Conservation (phyloP, 1,140 invertebrate genomes). For the Thaumatotibia leucotreta region DNA sequence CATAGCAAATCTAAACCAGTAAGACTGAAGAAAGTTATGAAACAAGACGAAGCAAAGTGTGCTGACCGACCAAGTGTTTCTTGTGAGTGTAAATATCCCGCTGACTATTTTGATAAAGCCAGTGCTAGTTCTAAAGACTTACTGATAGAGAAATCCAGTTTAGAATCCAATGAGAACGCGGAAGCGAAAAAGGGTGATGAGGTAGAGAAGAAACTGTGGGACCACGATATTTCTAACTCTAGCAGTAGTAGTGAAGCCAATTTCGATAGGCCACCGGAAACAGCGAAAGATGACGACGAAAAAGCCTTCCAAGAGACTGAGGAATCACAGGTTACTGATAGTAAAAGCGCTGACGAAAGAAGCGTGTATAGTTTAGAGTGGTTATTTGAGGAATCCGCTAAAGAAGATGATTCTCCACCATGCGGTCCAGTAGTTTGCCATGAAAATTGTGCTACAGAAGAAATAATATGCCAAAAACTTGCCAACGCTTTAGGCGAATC, state of each 20-base stretch:
- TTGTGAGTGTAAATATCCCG: conserved; percentile 56
- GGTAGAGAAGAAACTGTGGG: conserved; percentile 65
- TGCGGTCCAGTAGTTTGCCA: conserved; percentile 16
- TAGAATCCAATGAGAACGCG: conserved; percentile 71
- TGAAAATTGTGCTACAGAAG: conserved; percentile 27
- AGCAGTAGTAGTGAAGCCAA: conserved; percentile 77
- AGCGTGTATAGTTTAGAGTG: conserved; percentile 72
- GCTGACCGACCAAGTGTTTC: conserved; percentile 32
- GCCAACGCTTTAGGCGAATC: conserved; percentile 59
- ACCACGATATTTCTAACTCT: conserved; percentile 77
- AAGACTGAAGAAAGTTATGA: conserved; percentile 67
- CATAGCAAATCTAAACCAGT: conserved; percentile 64
- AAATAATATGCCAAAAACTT: conserved; percentile 51
- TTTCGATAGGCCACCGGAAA: conserved; percentile 47
- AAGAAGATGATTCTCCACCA: conserved; percentile 16
- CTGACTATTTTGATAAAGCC: conserved; percentile 76
- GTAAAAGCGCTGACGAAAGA: conserved; percentile 66
- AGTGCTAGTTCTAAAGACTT: conserved; percentile 82
- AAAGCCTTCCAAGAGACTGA: conserved; percentile 52
- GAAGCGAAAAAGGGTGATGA: conserved; percentile 49
- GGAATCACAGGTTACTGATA: conserved; percentile 61
- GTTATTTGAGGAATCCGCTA: conserved; percentile 64
- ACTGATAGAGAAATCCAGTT: conserved; percentile 77
- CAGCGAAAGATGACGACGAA: conserved; percentile 40
- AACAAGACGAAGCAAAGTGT: conserved; percentile 51